Base-by-base conservation (phyloP, 2,888 invertebrate species). In the Carabus problematicus region DNA sequence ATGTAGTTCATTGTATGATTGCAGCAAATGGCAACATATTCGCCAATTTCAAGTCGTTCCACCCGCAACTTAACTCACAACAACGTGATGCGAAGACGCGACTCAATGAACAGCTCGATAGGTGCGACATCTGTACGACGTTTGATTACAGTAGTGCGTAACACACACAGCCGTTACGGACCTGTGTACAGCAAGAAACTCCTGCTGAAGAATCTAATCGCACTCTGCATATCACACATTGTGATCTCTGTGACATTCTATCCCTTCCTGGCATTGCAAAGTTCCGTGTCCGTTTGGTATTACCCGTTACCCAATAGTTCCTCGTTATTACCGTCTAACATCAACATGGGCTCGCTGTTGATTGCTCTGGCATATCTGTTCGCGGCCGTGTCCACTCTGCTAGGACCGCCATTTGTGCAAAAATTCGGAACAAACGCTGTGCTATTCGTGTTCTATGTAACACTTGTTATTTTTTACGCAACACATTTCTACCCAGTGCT, bases 61-160 rank as follows among this genome's bases (percentile, higher is more conserved):
- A 84, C 85, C 72, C 81, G 85, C 8, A 84, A 85, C 67, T 80
- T 83, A 70, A 78, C 80, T 0, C 80, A 82, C 7, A 80, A 70
- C 71, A 29, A 29, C 6, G 73, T 78, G 16, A 79, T 81, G 8
- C 83, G 88, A 3, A 84, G 90, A 1, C 84, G 89, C 12, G 91
- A 91, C 75, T 91, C 91, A 0, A 85, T 89, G 64, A 87, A 89
- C 29, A 91, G 91, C 59, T 91, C 91, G 0, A 89, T 91, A 40
- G 91, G 91, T 1, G 91, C 91, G 0, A 90, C 90, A 0, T 93
- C 93, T 0, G 92, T 93, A 29, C 85, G 92, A 3, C 86, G 91
- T 0, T 83, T 93, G 11, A 86, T 93, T 63, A 88, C 90, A 0
- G 84, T 83, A 12, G 87, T 84, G 63, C 82, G 86, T 80, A 72